Base-by-base conservation (phyloP, 1,140 invertebrate genomes). In the Cotesia glomerata region DNA sequence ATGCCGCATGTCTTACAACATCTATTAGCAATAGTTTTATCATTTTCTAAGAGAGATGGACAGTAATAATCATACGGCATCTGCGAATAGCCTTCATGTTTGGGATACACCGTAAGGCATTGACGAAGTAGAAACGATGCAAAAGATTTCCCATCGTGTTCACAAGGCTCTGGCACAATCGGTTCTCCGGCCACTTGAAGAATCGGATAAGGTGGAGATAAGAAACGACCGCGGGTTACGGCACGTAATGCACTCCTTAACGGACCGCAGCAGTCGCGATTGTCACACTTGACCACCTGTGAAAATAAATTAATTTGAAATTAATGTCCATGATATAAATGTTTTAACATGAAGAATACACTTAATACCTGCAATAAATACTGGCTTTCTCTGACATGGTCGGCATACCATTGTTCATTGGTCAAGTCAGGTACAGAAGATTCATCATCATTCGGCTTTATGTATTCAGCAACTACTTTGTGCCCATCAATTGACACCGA, bases 401-500 rank as follows among this genome's bases (percentile, higher is more conserved):
- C 36, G 39, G 3, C 35, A 52, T 18, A 69, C 72, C 72, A 73
- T 3, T 67, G 35, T 58, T 39, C 13, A 13, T 32, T 16, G 7
- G 72, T 39, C 26, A 63, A 34, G 34, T 61, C 49, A 4, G 65
- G 65, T 5, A 64, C 36, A 9, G 9, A 39, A 39, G 5, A 39
- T 39, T 39, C 32, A 32, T 32, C 59, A 3, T 26, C 18, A 26
- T 69, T 34, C 26, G 65, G 58, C 4, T 62, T 56, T 7, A 69
- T 34, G 9, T 81, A 85, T 72, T 81, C 76, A 56, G 82, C 80
- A 61, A 80, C 63, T 39, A 84, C 79, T 39, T 56, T 62, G 72
- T 80, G 75, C 16, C 70, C 74, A 74, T 85, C 82, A 65, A 81
- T 82, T 64, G 74, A 59, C 59, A 78, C 79, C 69, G 65, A 66